Evolutionary conservation across 2,888 invertebrate species (phyloP), one percentile per base, ranked within the genome.

Genomic region (Papilio gigon): DNA sequence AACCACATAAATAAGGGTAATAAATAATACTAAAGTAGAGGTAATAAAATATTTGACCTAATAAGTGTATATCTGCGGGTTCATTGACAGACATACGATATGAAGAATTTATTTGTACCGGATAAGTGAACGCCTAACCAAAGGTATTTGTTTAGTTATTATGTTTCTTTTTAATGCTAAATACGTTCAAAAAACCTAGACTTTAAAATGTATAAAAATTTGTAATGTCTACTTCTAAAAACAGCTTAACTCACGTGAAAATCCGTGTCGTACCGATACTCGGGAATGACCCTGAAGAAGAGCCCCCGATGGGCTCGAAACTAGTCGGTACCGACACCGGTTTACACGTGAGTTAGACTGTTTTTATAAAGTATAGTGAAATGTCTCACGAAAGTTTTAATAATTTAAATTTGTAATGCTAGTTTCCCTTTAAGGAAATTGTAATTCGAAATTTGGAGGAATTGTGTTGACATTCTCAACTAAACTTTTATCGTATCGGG

Each of bases 401-500:
- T n/a, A n/a, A n/a, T n/a, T n/a, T n/a, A n/a, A n/a, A n/a, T n/a
- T n/a, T n/a, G n/a, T n/a, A n/a, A n/a, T n/a, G n/a, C n/a, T n/a
- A n/a, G 9, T 20, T 44, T 20, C 5, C 6, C 4, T 14, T 25
- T 50, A 9, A 50, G 1, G 2, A 25, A 27, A 1, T 4, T 50
- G 1, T 1, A 25, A 50, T 14, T 25, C 2, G 4, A 25, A 50
- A 11, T 25, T n/a, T 9, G 30, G 6, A 17, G 9, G 2, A 9
- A n/a, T 30, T 8, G 53, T 56, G 53, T 56, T 30, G 53, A 56
- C 53, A 56, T 30, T 56, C 8, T n/a, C 3, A 14, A 27, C 53
- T 14, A 30, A 56, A 30, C 53, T n/a, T 17, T 0, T 22, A 47
- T 12, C 22, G 50, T 30, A 69, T 61, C 37, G 66, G 67, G 66